phyloP scores from a whole-genome alignment of 1,140 invertebrate genomes.

The Leptinotarsa undecemlineata region DNA sequence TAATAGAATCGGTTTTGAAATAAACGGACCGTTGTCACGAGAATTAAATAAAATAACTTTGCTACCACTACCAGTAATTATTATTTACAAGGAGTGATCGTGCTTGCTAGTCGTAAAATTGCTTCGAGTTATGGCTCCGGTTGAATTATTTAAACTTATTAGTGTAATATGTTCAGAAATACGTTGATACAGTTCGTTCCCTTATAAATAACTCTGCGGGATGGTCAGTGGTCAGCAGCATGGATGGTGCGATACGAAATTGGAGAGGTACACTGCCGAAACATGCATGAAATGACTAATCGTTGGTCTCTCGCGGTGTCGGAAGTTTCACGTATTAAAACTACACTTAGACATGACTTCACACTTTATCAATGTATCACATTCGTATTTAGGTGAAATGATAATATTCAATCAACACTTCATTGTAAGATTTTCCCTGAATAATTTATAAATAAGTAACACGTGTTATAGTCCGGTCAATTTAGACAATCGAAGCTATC shows the following conservation, averaged over 20 bases:
- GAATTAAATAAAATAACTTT: slow-evolving; percentile 17
- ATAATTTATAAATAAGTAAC: too few relatives aligned
- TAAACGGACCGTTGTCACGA: slow-evolving; percentile 16
- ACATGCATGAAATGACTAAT: too few relatives aligned
- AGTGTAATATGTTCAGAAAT: slow-evolving; percentile 2
- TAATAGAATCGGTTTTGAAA: slow-evolving; percentile 18
- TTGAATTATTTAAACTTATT: slow-evolving; percentile 19
- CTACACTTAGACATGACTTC: too few relatives aligned
- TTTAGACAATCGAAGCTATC: too few relatives aligned
- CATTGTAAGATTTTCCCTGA: too few relatives aligned
- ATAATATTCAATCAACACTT: too few relatives aligned
- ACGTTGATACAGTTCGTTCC: slow-evolving; percentile 11
- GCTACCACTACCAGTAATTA: slow-evolving; percentile 20
- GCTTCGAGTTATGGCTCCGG: slow-evolving; percentile 2
- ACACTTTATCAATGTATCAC: too few relatives aligned
- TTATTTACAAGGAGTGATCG: slow-evolving; percentile 18
- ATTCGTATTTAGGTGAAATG: too few relatives aligned
- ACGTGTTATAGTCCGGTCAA: too few relatives aligned
- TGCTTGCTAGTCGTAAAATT: slow-evolving; percentile 8
- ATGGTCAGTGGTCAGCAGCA: slow-evolving; percentile 1
- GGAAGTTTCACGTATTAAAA: too few relatives aligned
- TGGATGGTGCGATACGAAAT: background rate
- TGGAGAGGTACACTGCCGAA: background rate
- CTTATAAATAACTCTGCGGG: slow-evolving; percentile 4
- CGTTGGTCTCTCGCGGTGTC: too few relatives aligned